Evolutionary conservation across 2,797 vertebrate genomes (phyloP), one percentile per base, ranked within the genome.

Genomic region (Gouania willdenowi): DNA sequence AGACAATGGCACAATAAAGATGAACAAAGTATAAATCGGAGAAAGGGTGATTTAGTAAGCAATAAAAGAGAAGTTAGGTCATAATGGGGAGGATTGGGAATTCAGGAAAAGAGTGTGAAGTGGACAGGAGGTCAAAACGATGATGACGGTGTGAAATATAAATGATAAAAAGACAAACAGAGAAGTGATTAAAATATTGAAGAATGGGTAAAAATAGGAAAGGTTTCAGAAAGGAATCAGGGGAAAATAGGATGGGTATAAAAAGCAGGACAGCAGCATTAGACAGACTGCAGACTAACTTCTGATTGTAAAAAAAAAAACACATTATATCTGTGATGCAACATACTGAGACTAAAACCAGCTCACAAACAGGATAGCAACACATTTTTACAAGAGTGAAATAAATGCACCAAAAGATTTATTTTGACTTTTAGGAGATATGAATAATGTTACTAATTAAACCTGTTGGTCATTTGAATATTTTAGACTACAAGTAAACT

Each of bases 251-350:
- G 10, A 14, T 16, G 17, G 35, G 35, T 21, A 15, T 36, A 47
- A 54, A 66, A 39, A 63, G 76, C 69, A 69, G 65, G 64, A 83
- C 55, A 72, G 71, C 57, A 71, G 68, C 52, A 58, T 80, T 77
- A 80, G 69, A 74, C 6, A 34, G 42, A 67, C 37, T 31, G 44
- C 24, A 55, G 37, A n/a, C n/a, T 47, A 50, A 53, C 45, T 42
- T 56, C 30, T 38, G 36, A 1, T 3, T 14, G 20, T 55, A 56
- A 53, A 46, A 46, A 56, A 5, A 20, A 26, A 41, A 41, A 38
- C 28, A 68, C 48, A 56, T 56, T 52, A 51, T 2, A 66, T 70
- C 71, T 81, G 79, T 58, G 78, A 83, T 78, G 71, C 79, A 87
- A 78, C 75, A 50, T n/a, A n/a, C n/a, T n/a, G n/a, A n/a, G n/a